Percentiles rank a stretch among this genome's conserved stretches.
Conservation (phyloP, 2,113 vertebrate species). For the Aegotheles bennettii region DNA sequence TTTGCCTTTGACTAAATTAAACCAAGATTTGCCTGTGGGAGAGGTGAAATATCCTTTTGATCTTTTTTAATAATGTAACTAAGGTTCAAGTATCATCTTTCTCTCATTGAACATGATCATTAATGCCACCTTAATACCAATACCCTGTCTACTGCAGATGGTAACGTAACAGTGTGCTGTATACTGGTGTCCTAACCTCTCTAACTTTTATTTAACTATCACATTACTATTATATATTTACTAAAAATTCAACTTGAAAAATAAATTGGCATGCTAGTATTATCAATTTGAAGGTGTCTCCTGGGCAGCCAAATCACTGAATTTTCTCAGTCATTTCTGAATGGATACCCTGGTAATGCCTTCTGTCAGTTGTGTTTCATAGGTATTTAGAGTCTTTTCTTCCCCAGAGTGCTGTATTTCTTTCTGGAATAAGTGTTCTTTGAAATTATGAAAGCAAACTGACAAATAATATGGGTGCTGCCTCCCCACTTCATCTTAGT, state of each 20-base stretch:
- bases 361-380: background rate
- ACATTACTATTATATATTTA: background rate
- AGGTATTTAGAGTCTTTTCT: background rate
- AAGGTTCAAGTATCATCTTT: background rate
- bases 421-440: background rate
- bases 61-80: background rate
- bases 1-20: background rate
- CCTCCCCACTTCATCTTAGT: background rate
- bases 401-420: background rate
- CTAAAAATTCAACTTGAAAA: background rate
- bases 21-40: background rate
- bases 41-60: background rate
- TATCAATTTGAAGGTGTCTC: background rate
- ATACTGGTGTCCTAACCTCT: background rate
- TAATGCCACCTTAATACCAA: background rate
- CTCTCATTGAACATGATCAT: background rate
- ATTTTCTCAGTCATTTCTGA: background rate
- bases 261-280: background rate
- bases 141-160: background rate
- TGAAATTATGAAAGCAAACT: background rate
- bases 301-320: background rate
- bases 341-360: background rate
- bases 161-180: background rate
- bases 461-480: background rate
- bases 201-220: background rate